Conservation (phyloP, 2,797 vertebrate species). For the Muraenolepis orangiensis region DNA sequence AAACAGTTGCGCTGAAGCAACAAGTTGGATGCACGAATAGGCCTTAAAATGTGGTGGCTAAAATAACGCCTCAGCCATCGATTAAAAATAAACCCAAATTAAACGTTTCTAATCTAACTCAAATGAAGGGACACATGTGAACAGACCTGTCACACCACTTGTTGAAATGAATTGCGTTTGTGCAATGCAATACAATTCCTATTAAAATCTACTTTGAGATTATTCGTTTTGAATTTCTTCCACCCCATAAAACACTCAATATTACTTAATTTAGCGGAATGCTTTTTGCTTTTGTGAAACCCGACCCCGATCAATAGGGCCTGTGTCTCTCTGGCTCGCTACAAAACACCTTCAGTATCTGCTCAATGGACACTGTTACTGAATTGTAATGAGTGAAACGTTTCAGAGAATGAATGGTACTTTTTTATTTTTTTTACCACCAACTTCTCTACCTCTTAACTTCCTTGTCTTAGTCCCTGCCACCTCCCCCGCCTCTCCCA, state of each 20-base stretch:
- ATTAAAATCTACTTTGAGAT: background rate
- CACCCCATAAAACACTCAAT: background rate
- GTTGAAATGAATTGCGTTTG: background rate
- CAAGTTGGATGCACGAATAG: background rate
- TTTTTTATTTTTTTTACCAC: conserved; percentile 12
- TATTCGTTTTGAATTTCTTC: background rate
- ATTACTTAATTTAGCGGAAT: background rate
- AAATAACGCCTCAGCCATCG: background rate
- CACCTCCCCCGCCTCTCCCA: conserved; percentile 33
- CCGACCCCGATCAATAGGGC: background rate
- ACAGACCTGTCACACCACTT: background rate
- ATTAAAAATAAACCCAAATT: background rate
- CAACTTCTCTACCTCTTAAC: conserved; percentile 4
- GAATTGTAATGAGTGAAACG: conserved; percentile 53
- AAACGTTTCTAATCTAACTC: background rate
- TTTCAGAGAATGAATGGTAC: conserved; percentile 44
- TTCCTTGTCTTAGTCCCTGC: background rate
- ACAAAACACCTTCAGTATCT: conserved; percentile 33
- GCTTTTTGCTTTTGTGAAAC: background rate
- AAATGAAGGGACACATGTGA: background rate
- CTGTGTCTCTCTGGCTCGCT: conserved; percentile 13
- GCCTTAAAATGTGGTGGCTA: background rate
- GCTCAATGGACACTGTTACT: conserved; percentile 41
- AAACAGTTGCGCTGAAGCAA: background rate
- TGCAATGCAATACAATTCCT: background rate